Conservation (phyloP, 2,888 invertebrate species). For the Troides helena region DNA sequence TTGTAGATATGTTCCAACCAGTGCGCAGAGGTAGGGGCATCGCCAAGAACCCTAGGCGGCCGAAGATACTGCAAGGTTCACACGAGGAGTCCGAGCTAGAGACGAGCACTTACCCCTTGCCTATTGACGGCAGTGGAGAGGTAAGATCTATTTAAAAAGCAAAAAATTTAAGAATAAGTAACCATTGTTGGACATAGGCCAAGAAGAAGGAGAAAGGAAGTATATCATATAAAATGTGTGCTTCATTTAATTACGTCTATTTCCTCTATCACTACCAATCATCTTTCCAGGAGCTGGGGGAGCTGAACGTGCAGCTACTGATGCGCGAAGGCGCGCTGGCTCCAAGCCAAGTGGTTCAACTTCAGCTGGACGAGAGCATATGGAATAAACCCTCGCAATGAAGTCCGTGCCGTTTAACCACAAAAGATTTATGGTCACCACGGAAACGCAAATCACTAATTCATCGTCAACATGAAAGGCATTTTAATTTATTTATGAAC, state of each 20-base stretch:
- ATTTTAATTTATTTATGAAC: too few relatives aligned
- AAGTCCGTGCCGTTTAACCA: neutral
- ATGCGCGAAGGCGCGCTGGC: conserved; percentile 46
- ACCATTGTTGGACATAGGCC: too few relatives aligned
- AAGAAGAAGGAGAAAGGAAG: too few relatives aligned
- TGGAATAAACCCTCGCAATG: conserved; percentile 12
- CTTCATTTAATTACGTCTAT: neutral
- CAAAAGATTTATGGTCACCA: neutral
- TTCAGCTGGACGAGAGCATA: conserved; percentile 45
- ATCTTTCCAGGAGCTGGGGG: conserved; percentile 46
- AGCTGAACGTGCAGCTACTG: conserved; percentile 53
- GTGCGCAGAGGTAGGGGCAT: conserved; percentile 46
- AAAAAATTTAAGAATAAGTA: too few relatives aligned
- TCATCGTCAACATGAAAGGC: too few relatives aligned
- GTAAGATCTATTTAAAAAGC: conserved; percentile 15
- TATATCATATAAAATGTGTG: too few relatives aligned
- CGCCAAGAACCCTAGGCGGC: conserved; percentile 46
- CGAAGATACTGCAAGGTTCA: conserved; percentile 40
- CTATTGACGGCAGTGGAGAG: conserved; percentile 29
- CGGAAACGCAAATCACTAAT: too few relatives aligned
- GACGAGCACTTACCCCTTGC: conserved; percentile 4
- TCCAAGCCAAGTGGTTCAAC: conserved; percentile 48
- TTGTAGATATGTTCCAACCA: conserved; percentile 17
- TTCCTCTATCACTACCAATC: neutral
- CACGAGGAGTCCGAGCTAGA: conserved; percentile 14